These are phyloP conservation scores for Sminthurinus aureus DNA, from an alignment of 2,888 invertebrate species.

Conservation along the genomic window DNA sequence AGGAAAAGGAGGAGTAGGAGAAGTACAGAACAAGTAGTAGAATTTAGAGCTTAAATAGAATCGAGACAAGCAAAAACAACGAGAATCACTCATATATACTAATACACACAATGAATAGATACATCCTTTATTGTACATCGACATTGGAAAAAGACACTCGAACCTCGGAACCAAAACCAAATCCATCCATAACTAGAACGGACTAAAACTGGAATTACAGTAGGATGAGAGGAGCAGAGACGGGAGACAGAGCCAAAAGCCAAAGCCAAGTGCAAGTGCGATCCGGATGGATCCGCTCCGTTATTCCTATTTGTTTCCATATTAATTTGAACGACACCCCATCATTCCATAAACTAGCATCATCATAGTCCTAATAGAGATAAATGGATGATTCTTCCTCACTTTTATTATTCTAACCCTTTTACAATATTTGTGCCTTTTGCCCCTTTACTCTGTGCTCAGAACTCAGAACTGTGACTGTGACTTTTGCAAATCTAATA, in stretches of 20 bases:
- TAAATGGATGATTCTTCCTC: conserved; percentile 52
- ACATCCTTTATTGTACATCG: too few species aligned
- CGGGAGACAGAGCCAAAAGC: conserved; percentile 30
- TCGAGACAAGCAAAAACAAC: neutral
- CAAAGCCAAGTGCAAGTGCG: conserved; percentile 39
- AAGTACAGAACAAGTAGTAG: conserved; percentile 43
- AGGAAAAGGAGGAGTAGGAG: conserved; percentile 38
- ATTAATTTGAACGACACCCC: conserved; percentile 57
- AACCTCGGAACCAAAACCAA: too few species aligned
- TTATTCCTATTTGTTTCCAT: conserved; percentile 52
- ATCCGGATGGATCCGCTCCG: conserved; percentile 15
- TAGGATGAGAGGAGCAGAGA: conserved; percentile 3
- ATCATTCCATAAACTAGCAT: conserved; percentile 58
- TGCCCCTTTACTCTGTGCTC: conserved; percentile 27
- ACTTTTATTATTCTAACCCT: conserved; percentile 3
- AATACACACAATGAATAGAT: too few species aligned
- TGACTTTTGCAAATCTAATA: too few species aligned
- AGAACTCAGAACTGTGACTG: too few species aligned
- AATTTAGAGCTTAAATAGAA: conserved; percentile 37
- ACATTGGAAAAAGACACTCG: too few species aligned
- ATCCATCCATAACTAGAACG: too few species aligned
- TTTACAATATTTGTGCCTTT: neutral
- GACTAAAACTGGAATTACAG: neutral
- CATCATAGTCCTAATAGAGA: conserved; percentile 58
- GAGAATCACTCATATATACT: too few species aligned